Evolutionary conservation across 2,113 vertebrate species (phyloP), one percentile per base, ranked within the genome.

Genomic region (Tachysurus vachellii): DNA sequence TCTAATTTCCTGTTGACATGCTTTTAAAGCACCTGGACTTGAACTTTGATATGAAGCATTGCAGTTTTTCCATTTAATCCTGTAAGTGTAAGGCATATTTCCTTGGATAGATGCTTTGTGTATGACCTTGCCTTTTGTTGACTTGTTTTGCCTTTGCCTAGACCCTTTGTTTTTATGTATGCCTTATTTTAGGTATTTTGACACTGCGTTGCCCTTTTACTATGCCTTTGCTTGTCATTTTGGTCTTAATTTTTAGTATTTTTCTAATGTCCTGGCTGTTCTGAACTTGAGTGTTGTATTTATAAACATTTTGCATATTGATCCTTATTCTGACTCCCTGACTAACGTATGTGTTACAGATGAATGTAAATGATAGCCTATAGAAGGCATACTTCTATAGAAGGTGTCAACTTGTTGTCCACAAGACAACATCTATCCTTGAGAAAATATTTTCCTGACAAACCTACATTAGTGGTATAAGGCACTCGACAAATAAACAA

Each of bases 401-500:
- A 36, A 36, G 36, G 17, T 36, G 14, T 36, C 5, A 36, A 17
- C 26, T 54, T 77, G 53, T 53, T 79, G 26, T 47, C 14, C 17
- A 28, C 10, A 80, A n/a, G n/a, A 57, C 54, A 57, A 21, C 28
- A 36, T 77, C 13, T 28, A 80, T 57, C 76, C 31, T 53, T 47
- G 12, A 21, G 21, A 73, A 81, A 80, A 75, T 36, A 42, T 59
- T 54, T 50, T 14, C 44, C 61, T 47, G 47, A 50, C 64, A 87
- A 59, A 54, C 61, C 68, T 53, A 85, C 76, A 79, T 87, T 90
- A 75, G 85, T 76, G 50, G 73, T 83, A 62, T 64, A 92, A 92
- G 93, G 89, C 92, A 93, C 93, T 93, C 92, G 93, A 93, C 93
- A 94, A 87, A 88, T 85, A 89, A 94, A 94, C 93, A 94, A 94